A percentile compares a stretch with the other conserved stretches of the same genome.
These are phyloP conservation scores for Tursiops truncatus DNA, from an alignment of 2,113 vertebrate genomes.

Conservation along the genomic window DNA sequence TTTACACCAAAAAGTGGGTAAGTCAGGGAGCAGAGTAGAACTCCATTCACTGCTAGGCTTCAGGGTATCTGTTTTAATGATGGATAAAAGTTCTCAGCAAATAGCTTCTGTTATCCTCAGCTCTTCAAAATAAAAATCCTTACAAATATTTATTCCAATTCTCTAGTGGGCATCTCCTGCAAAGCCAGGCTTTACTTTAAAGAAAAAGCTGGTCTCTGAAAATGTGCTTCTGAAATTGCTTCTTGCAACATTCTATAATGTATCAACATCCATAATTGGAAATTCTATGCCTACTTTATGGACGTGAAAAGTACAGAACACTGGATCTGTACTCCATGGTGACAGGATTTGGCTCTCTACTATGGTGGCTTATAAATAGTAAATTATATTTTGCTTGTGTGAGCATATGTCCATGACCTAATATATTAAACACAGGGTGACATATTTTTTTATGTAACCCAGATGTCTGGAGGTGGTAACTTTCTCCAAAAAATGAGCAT, in stretches of 20 bases:
- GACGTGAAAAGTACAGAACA: not conserved
- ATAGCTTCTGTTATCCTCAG: slow-evolving; percentile 35
- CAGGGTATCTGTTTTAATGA: slow-evolving; percentile 31
- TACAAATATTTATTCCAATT: slow-evolving; percentile 45
- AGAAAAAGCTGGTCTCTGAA: slow-evolving; percentile 30
- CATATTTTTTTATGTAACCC: not conserved
- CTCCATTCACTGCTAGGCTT: not conserved
- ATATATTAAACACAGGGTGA: not conserved
- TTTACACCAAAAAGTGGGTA: not conserved
- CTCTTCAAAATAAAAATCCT: not conserved
- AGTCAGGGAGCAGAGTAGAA: not conserved
- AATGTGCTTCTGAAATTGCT: not conserved
- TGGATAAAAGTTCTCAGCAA: slow-evolving; percentile 38
- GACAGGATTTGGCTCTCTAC: not conserved
- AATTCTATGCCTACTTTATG: not conserved
- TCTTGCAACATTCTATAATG: not conserved
- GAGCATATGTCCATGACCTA: not conserved
- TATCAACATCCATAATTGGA: not conserved
- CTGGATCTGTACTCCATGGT: not conserved
- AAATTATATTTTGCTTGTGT: not conserved
- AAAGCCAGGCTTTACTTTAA: slow-evolving; percentile 33
- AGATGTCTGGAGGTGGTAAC: not conserved
- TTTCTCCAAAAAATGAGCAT: not conserved
- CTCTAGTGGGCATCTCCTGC: not conserved
- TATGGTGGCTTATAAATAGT: not conserved